These are phyloP conservation scores for Hafferia zeledoni DNA, from an alignment of 2,797 vertebrate species.

Conservation along the genomic window DNA sequence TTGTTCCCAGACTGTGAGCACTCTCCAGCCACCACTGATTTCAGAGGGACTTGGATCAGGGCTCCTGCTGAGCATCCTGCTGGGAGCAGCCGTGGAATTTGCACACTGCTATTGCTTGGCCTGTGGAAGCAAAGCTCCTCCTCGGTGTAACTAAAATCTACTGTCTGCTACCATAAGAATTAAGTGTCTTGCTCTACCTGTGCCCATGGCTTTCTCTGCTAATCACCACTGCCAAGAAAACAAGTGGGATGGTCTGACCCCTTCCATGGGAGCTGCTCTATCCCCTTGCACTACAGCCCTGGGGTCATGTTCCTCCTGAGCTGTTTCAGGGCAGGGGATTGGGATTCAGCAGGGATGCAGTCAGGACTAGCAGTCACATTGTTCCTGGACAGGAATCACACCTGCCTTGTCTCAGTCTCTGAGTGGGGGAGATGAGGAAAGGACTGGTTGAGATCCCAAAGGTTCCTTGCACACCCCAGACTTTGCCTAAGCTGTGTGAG, in stretches of 20 bases:
- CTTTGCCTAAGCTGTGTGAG: background rate
- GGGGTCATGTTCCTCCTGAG: background rate
- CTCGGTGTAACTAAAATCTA: background rate
- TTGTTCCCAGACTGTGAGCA: background rate
- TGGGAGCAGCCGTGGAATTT: background rate
- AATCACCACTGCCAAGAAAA: background rate
- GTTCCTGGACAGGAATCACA: background rate
- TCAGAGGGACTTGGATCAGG: background rate
- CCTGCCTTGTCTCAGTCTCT: background rate
- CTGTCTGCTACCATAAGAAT: background rate
- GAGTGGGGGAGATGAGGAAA: fast-evolving
- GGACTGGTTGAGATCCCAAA: background rate
- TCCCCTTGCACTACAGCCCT: background rate
- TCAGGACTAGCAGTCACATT: background rate
- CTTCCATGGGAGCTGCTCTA: background rate
- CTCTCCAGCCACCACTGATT: background rate
- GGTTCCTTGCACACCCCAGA: background rate
- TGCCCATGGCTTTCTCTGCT: background rate
- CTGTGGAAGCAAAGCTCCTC: background rate
- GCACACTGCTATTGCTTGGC: fast-evolving
- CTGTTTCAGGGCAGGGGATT: background rate
- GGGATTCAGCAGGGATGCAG: background rate
- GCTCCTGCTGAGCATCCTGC: background rate
- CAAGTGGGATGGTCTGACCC: background rate
- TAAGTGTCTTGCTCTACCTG: background rate